Evolutionary conservation across 2,797 vertebrate genomes (phyloP), one percentile per base, ranked within the genome.

Genomic region (Darevskia nairensis): DNA sequence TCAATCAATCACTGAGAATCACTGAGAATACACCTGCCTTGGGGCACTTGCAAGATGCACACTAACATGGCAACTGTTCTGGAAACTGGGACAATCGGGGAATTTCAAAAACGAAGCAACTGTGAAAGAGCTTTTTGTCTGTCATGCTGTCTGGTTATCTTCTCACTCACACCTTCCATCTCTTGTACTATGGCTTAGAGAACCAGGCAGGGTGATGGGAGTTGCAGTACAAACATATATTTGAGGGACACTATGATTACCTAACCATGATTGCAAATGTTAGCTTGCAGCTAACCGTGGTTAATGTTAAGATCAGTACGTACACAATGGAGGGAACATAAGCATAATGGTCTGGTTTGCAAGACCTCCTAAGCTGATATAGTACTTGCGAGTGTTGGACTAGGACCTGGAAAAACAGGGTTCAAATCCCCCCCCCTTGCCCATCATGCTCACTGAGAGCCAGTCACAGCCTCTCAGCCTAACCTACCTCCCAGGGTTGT

Each of bases 91-190:
- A 80, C 27, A 66, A 89, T 68, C 29, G 55, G 66, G 69, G 35
- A 68, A 64, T 85, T 39, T 80, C 77, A 80, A 85, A 71, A 86
- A 86, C 23, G 27, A 86, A 86, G 81, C 61, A 17, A 55, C 23
- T 32, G 29, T 80, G 80, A 27, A 78, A 44, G 46, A 84, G 9
- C 39, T 13, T 1, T 84, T 76, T 84, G 5, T 59, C 25, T 86
- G 75, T 71, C 91, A 75, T 29, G 50, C 21, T 88, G 5, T n/a
- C 32, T 29, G 83, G 2, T 72, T 50, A 90, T 46, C 19, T 68
- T 46, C 23, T 64, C 66, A 32, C 68, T 78, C 29, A 78, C 3
- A 44, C 44, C 27, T 71, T 59, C 35, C 2, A 44, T 17, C 59
- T 55, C 27, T 64, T 15, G 13, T 61, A 23, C 21, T 13, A 69